These are phyloP conservation scores for Pampus argenteus DNA, from an alignment of 2,797 vertebrate genomes.

Conservation along the genomic window DNA sequence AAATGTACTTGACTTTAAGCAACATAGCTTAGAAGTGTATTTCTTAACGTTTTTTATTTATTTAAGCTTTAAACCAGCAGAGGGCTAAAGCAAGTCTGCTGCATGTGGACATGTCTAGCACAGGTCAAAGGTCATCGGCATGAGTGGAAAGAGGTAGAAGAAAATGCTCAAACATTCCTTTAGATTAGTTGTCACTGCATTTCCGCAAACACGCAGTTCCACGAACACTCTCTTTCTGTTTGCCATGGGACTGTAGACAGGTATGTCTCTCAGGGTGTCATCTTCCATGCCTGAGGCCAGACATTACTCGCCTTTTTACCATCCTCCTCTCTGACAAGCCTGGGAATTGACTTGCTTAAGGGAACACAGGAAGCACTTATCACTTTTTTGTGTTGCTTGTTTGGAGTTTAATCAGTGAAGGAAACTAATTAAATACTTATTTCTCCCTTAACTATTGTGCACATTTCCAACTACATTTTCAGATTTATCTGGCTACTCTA, in stretches of 20 bases:
- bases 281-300: slow-evolving; percentile 70
- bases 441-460: background rate
- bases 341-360: slow-evolving; percentile 64
- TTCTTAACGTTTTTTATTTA: background rate
- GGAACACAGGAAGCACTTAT: slow-evolving; percentile 47
- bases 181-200: background rate
- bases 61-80: slow-evolving; percentile 3
- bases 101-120: background rate
- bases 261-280: slow-evolving; percentile 75
- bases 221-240: background rate
- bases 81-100: slow-evolving; percentile 20
- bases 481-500: background rate
- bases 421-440: slow-evolving; percentile 22
- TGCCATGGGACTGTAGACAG: slow-evolving; percentile 44
- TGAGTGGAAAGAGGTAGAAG: background rate
- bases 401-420: slow-evolving; percentile 35
- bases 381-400: slow-evolving; percentile 30
- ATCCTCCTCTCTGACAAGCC: slow-evolving; percentile 55
- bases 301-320: slow-evolving; percentile 45
- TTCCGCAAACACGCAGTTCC: background rate
- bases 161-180: slow-evolving; percentile 13
- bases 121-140: slow-evolving; percentile 26
- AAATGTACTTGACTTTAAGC: background rate
- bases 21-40: background rate
- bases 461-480: background rate